Percentiles rank a stretch among this genome's conserved stretches.
Conservation (phyloP, 64 coral and sea anemone genomes). For the Pocillopora verrucosa region DNA sequence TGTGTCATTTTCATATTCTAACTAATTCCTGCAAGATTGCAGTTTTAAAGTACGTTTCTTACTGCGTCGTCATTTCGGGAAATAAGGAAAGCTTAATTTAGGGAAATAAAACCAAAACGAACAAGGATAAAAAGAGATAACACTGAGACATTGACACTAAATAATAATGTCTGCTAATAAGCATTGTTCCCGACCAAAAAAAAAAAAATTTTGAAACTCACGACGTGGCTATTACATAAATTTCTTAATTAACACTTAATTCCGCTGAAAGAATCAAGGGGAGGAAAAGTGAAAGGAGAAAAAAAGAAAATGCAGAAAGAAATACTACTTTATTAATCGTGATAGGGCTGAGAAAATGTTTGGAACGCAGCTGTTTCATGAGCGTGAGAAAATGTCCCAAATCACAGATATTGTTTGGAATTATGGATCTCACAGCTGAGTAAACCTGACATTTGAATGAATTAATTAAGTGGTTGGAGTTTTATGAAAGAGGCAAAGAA, state of each 20-base stretch:
- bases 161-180: no score
- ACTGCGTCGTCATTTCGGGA: no score
- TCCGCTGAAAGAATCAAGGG: not conserved
- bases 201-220: no score
- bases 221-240: no score
- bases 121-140: no score
- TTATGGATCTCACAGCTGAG: not conserved
- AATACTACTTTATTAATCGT: not conserved
- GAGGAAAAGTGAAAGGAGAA: not conserved
- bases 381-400: not conserved
- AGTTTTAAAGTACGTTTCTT: not conserved
- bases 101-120: no score
- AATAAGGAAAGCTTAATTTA: no score
- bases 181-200: no score
- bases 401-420: not conserved
- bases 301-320: not conserved
- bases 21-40: not conserved
- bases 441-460: not conserved
- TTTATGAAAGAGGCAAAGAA: not conserved
- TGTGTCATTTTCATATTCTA: not conserved
- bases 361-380: not conserved
- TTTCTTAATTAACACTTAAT: not conserved
- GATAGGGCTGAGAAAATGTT: not conserved
- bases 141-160: no score
- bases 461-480: not conserved